Evolutionary conservation across 1,140 invertebrate species (phyloP).

Genomic region (Onthophagus taurus): DNA sequence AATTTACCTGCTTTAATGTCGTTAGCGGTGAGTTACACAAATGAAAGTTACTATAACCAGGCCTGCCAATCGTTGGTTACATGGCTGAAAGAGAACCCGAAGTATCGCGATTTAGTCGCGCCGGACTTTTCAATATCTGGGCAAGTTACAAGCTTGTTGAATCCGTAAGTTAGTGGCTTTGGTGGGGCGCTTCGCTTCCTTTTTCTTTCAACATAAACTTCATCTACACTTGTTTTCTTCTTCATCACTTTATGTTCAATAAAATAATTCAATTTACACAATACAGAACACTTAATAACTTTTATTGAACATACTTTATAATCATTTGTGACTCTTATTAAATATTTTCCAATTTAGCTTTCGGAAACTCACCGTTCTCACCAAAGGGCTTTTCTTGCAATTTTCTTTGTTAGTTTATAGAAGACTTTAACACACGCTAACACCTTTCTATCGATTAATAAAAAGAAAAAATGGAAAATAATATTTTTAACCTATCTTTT

Average conservation of each 20-base stretch:
- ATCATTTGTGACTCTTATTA: too few relatives aligned
- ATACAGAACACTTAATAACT: too few relatives aligned
- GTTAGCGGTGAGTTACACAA: slow-evolving; percentile 89
- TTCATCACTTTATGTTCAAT: too few relatives aligned
- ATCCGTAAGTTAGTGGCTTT: slow-evolving; percentile 29
- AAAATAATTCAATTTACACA: too few relatives aligned
- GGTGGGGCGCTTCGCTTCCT: too few relatives aligned
- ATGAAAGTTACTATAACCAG: slow-evolving; percentile 77
- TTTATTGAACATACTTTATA: too few relatives aligned
- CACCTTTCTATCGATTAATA: neutral
- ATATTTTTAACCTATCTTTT: slow-evolving; percentile 20
- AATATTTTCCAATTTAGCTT: too few relatives aligned
- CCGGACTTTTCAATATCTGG: slow-evolving; percentile 40
- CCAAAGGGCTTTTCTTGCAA: too few relatives aligned
- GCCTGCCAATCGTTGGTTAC: slow-evolving; percentile 61
- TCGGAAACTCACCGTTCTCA: too few relatives aligned
- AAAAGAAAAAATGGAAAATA: neutral
- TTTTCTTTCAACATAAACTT: too few relatives aligned
- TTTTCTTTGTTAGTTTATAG: too few relatives aligned
- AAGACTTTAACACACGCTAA: neutral
- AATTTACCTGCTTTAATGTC: slow-evolving; percentile 82
- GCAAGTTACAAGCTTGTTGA: slow-evolving; percentile 37
- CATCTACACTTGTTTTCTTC: too few relatives aligned
- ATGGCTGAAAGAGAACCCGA: slow-evolving; percentile 80
- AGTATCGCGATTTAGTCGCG: slow-evolving; percentile 65